Conservation (phyloP, 2,797 vertebrate species). For the Podargus strigoides region DNA sequence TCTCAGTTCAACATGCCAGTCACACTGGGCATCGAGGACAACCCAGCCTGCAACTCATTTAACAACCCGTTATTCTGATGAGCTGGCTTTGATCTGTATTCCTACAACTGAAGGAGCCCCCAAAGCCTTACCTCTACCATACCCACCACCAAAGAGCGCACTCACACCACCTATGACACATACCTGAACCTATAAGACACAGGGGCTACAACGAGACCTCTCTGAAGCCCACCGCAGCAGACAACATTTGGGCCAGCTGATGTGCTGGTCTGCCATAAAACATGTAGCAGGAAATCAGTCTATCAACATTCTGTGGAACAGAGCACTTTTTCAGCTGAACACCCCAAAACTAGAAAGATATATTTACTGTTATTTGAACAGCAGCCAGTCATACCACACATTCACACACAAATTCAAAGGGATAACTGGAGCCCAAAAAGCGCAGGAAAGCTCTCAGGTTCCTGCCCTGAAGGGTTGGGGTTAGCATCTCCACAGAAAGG, state of each 20-base stretch:
- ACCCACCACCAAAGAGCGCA: neutral
- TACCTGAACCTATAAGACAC: neutral
- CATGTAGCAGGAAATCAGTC: accelerated
- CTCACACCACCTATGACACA: accelerated
- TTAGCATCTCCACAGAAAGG: neutral
- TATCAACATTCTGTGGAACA: neutral
- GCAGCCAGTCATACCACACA: neutral
- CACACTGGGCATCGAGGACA: accelerated
- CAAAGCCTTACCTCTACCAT: accelerated
- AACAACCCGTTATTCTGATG: neutral
- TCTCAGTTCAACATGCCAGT: accelerated
- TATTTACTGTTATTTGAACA: neutral
- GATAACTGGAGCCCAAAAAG: neutral
- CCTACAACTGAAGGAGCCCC: neutral
- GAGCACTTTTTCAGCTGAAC: neutral
- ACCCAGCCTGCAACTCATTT: neutral
- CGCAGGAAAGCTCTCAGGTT: neutral
- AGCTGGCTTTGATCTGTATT: neutral
- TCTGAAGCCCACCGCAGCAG: neutral
- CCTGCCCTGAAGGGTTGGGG: neutral
- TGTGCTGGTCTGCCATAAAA: neutral
- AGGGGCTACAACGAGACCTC: neutral
- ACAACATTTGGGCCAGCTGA: accelerated
- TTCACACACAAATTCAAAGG: accelerated
- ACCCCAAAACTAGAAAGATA: accelerated